phyloP scores from a whole-genome alignment of 2,797 vertebrate genomes.

The Acrocephalus scirpaceus region DNA sequence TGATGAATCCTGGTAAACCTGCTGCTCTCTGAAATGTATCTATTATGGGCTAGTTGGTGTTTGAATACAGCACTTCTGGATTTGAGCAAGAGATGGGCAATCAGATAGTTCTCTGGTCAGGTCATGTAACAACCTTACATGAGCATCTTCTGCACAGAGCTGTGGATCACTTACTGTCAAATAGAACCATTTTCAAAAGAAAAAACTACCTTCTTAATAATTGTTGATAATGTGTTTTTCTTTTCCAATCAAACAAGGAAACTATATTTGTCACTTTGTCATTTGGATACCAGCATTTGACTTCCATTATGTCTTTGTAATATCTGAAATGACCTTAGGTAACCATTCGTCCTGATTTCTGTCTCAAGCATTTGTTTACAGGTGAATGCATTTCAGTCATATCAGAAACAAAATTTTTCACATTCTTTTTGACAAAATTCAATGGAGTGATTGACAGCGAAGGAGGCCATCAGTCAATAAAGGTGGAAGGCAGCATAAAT shows the following conservation, averaged over 20 bases:
- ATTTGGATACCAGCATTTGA: neutral
- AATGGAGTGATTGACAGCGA: slow-evolving; percentile 44
- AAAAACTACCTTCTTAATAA: neutral
- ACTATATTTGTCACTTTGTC: neutral
- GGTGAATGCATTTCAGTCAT: slow-evolving; percentile 3
- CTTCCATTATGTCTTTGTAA: neutral
- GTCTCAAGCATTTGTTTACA: slow-evolving; percentile 33
- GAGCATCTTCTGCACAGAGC: neutral
- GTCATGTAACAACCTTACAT: neutral
- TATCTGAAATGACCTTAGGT: neutral
- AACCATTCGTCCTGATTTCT: slow-evolving; percentile 4
- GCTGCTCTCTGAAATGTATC: neutral
- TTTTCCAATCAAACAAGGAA: neutral
- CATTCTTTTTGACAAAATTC: slow-evolving; percentile 43
- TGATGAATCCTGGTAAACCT: neutral
- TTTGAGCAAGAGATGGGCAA: neutral
- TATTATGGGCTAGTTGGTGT: neutral
- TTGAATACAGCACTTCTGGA: neutral
- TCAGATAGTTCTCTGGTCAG: neutral
- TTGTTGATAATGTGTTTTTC: neutral
- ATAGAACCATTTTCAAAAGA: neutral
- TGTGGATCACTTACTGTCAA: neutral
- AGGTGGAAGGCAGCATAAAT: slow-evolving; percentile 61
- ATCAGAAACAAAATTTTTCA: neutral
- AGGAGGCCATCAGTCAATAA: slow-evolving; percentile 49